phyloP scores from a whole-genome alignment of 2,113 vertebrate genomes.

The Potamarius usumacintae region DNA sequence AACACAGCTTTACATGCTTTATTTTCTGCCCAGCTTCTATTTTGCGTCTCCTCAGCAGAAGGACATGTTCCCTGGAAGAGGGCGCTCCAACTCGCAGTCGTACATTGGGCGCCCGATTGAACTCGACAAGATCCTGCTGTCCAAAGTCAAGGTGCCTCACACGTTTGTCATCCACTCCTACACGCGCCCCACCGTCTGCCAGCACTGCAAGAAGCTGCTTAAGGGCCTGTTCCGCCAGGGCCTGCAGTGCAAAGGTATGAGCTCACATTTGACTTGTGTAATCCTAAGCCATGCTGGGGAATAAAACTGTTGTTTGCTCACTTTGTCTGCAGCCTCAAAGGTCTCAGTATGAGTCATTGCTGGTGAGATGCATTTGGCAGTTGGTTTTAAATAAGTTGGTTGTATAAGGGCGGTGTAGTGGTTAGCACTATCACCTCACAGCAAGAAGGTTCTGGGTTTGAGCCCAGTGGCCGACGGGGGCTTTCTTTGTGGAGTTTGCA shows the following conservation, averaged over 20 bases:
- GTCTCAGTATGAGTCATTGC: constrained; percentile 15
- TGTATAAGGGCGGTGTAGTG: too few species aligned
- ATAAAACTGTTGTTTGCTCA: background rate
- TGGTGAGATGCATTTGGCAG: background rate
- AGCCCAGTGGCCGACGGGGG: too few species aligned
- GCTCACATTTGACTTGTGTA: background rate
- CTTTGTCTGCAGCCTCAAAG: constrained; percentile 22
- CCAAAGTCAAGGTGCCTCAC: constrained; percentile 96
- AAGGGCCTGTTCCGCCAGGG: constrained; percentile 87
- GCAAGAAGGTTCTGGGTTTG: too few species aligned
- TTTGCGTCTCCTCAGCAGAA: constrained; percentile 78
- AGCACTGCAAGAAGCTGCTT: constrained; percentile 96
- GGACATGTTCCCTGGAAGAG: constrained; percentile 84
- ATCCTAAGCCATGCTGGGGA: background rate
- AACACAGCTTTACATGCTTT: background rate
- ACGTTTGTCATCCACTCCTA: constrained; percentile 97
- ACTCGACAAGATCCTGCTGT: constrained; percentile 91
- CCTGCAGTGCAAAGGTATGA: constrained; percentile 84
- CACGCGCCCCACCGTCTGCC: constrained; percentile 92
- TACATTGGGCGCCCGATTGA: constrained; percentile 92
- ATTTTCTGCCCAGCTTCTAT: constrained; percentile 11
- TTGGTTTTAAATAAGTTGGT: background rate
- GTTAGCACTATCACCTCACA: too few species aligned
- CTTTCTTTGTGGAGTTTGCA: too few species aligned
- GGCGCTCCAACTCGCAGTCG: constrained; percentile 90